phyloP scores from a whole-genome alignment of 2,888 invertebrate species.

The Drosophila meridiana region DNA sequence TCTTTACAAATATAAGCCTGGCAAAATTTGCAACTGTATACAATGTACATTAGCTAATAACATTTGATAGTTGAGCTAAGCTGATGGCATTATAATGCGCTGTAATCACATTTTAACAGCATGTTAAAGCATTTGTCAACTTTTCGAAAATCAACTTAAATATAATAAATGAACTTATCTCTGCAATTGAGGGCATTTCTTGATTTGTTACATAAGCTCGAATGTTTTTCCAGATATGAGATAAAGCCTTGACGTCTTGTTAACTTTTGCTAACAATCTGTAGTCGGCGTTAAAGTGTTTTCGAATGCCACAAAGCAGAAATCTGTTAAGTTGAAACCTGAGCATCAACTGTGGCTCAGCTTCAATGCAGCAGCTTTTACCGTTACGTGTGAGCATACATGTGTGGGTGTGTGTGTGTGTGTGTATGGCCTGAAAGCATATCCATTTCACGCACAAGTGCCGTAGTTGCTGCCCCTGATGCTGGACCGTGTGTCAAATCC shows the following conservation, averaged over 20 bases:
- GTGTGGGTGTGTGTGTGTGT: conserved; percentile 47
- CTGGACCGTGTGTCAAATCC: conserved; percentile 82
- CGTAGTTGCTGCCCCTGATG: conserved; percentile 51
- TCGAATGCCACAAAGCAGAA: conserved; percentile 32
- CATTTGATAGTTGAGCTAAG: neutral
- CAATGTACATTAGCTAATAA: no score
- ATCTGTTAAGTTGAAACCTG: conserved; percentile 44
- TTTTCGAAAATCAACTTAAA: neutral
- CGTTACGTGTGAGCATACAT: conserved; percentile 43
- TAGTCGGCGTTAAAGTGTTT: conserved; percentile 34
- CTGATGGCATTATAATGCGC: no score
- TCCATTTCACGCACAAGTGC: conserved; percentile 82
- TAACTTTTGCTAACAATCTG: conserved; percentile 11
- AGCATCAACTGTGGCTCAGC: conserved; percentile 33
- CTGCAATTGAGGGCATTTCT: neutral
- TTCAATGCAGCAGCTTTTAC: conserved; percentile 55
- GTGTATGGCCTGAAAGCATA: conserved; percentile 74
- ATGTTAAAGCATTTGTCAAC: neutral
- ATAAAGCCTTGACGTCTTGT: neutral
- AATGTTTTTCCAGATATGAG: neutral
- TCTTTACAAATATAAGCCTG: no score
- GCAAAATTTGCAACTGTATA: no score
- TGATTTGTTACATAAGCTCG: neutral
- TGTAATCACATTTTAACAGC: neutral
- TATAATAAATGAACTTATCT: neutral